Evolutionary conservation across 2,888 invertebrate genomes (phyloP).

Genomic region (Trilocha varians): DNA sequence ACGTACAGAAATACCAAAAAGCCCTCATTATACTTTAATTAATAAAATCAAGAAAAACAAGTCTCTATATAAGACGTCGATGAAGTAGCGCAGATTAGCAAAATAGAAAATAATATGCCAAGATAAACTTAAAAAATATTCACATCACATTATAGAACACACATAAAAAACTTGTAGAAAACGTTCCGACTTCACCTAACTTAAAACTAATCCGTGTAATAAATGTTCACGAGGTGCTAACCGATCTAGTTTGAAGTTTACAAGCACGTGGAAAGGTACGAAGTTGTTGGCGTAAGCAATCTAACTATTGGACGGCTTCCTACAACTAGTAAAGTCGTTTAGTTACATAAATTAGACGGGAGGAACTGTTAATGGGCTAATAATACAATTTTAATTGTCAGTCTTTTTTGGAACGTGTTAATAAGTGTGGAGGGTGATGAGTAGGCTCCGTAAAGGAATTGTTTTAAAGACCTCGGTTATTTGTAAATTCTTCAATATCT

Average conservation of each 20-base stretch:
- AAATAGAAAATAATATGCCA: neutral
- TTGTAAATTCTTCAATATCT: too few species aligned
- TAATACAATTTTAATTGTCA: too few species aligned
- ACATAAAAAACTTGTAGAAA: conserved; percentile 10
- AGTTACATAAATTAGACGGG: neutral
- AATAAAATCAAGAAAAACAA: too few species aligned
- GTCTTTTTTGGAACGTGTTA: too few species aligned
- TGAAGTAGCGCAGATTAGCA: neutral
- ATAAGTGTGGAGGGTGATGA: too few species aligned
- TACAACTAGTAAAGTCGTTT: neutral
- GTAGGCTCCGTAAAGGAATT: too few species aligned
- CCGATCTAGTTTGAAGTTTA: conserved; percentile 51
- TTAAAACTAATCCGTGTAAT: conserved; percentile 38
- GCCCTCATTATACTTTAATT: too few species aligned
- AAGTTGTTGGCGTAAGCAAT: conserved; percentile 44
- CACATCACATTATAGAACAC: conserved; percentile 1
- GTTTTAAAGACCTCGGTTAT: too few species aligned
- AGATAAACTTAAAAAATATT: conserved; percentile 1
- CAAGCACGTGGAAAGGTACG: conserved; percentile 34
- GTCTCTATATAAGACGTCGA: neutral
- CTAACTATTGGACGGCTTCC: conserved; percentile 23
- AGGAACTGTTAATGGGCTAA: neutral
- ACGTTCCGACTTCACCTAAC: conserved; percentile 32
- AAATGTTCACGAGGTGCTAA: conserved; percentile 54
- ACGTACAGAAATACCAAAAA: too few species aligned